Evolutionary conservation across 2,888 invertebrate species (phyloP).

Genomic region (Drosophila imparisetae): DNA sequence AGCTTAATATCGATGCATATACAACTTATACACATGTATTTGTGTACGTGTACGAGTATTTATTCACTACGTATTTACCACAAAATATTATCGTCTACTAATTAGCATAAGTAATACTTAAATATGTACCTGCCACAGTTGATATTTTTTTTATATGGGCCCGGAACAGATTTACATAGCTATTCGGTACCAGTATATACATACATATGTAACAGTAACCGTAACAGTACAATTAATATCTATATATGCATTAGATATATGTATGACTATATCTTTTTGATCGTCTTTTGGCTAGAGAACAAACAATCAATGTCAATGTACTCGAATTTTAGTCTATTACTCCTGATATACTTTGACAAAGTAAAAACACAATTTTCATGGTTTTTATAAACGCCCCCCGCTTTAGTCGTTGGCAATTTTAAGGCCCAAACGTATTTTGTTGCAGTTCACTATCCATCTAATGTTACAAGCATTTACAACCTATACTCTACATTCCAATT

Average conservation of each 20-base stretch:
- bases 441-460: slow-evolving; percentile 27
- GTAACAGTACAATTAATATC: slow-evolving; percentile 18
- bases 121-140: too few relatives aligned
- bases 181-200: slow-evolving; percentile 36
- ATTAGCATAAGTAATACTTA: slow-evolving; percentile 49
- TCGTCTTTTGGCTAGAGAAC: slow-evolving; percentile 69
- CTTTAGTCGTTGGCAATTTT: slow-evolving; percentile 82
- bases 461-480: background rate
- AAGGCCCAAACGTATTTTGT: slow-evolving; percentile 67
- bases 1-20: slow-evolving; percentile 25
- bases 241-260: slow-evolving; percentile 22
- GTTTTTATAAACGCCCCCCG: slow-evolving; percentile 66
- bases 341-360: slow-evolving; percentile 84
- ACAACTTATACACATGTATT: slow-evolving; percentile 5
- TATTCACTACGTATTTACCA: slow-evolving; percentile 30
- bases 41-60: slow-evolving; percentile 19
- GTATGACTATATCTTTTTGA: slow-evolving; percentile 22
- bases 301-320: slow-evolving; percentile 74
- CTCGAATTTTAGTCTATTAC: slow-evolving; percentile 84
- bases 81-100: slow-evolving; percentile 38
- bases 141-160: slow-evolving; percentile 28
- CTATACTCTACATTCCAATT: background rate
- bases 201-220: slow-evolving; percentile 24
- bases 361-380: slow-evolving; percentile 68
- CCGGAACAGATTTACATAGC: slow-evolving; percentile 29